Evolutionary conservation across 2,113 vertebrate genomes (phyloP).

Genomic region (Semicossyphus pulcher): DNA sequence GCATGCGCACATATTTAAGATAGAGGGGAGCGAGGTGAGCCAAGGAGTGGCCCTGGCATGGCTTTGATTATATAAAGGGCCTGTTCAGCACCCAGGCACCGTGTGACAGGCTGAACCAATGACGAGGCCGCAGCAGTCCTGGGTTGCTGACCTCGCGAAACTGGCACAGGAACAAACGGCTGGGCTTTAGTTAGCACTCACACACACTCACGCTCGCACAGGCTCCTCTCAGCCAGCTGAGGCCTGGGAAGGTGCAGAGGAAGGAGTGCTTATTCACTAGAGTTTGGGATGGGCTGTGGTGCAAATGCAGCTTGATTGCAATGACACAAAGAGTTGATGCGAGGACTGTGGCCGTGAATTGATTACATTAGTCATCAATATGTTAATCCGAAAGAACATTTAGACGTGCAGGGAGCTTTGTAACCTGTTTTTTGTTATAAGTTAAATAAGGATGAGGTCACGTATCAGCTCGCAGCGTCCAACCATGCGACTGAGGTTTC

Average conservation of each 20-base stretch:
- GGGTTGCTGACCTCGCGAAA: conserved; percentile 83
- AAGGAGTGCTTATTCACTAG: conserved; percentile 40
- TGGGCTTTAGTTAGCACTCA: conserved; percentile 72
- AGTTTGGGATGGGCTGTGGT: conserved; percentile 2
- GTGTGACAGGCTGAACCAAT: conserved; percentile 82
- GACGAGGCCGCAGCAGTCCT: conserved; percentile 76
- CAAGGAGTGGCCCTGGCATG: conserved; percentile 70
- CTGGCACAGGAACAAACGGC: conserved; percentile 80
- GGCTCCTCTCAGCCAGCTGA: conserved; percentile 67
- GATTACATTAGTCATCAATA: background rate
- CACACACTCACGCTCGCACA: conserved; percentile 42
- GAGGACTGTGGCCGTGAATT: background rate
- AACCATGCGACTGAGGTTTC: conserved; percentile 41
- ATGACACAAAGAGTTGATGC: conserved; percentile 26
- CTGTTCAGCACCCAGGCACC: conserved; percentile 82
- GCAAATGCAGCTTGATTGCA: conserved; percentile 41
- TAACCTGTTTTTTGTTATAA: background rate
- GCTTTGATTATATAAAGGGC: conserved; percentile 83
- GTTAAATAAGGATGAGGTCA: background rate
- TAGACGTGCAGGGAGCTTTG: background rate
- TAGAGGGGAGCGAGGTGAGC: conserved; percentile 51
- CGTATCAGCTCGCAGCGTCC: conserved; percentile 14
- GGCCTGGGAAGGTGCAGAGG: conserved; percentile 56
- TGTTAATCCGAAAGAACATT: background rate
- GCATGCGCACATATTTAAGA: conserved; percentile 16